A percentile compares a stretch with the other conserved stretches of the same genome.
phyloP scores from a whole-genome alignment of 2,797 vertebrate species.

The Pagetopsis macropterus region DNA sequence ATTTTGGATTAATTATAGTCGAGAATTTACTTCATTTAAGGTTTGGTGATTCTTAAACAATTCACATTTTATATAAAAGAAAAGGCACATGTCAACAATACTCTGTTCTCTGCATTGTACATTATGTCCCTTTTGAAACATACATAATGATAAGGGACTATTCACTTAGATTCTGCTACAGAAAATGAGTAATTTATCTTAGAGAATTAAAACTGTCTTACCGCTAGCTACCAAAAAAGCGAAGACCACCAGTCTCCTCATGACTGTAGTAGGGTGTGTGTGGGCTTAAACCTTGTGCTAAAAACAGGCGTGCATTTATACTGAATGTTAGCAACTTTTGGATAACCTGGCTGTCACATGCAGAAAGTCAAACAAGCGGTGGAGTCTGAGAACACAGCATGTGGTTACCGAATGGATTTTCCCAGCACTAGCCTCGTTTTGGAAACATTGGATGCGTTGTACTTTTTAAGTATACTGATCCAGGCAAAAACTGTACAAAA shows the following conservation, averaged over 20 bases:
- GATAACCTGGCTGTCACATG: slow-evolving; percentile 24
- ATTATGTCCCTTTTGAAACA: too few relatives aligned
- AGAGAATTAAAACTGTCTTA: slow-evolving; percentile 43
- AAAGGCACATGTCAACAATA: too few relatives aligned
- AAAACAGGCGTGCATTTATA: slow-evolving; percentile 54
- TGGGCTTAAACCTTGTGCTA: background rate
- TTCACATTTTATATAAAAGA: too few relatives aligned
- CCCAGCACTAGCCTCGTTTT: slow-evolving; percentile 34
- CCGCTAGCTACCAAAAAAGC: slow-evolving; percentile 41
- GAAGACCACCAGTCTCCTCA: slow-evolving; percentile 59
- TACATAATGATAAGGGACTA: slow-evolving; percentile 4
- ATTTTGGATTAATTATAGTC: background rate
- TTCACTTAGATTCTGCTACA: background rate
- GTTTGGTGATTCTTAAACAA: background rate
- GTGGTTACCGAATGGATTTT: slow-evolving; percentile 52
- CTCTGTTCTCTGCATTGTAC: too few relatives aligned
- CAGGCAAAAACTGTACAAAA: background rate
- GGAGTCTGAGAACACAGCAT: slow-evolving; percentile 25
- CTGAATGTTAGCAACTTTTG: slow-evolving; percentile 18
- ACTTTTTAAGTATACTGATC: background rate
- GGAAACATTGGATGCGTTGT: background rate
- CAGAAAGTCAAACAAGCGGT: slow-evolving; percentile 51
- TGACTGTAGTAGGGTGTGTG: slow-evolving; percentile 32
- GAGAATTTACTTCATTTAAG: background rate
- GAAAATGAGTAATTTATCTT: background rate